Conservation (phyloP, 2,888 invertebrate genomes). For the Harpalus rufipes region DNA sequence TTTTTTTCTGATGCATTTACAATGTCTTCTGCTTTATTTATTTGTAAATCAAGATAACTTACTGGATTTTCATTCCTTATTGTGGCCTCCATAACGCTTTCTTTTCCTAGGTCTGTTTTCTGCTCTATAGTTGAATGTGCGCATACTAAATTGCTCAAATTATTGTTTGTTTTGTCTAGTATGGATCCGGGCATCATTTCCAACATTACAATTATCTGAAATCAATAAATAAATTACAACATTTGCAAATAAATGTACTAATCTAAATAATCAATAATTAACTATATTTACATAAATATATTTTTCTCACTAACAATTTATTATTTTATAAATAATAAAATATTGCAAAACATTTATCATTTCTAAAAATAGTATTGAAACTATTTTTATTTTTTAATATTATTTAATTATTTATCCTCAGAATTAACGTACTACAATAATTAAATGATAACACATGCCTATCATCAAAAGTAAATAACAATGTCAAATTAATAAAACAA, state of each 20-base stretch:
- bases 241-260: background rate
- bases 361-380: background rate
- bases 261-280: slow-evolving; percentile 25
- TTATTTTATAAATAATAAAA: background rate
- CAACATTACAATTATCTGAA: slow-evolving; percentile 54
- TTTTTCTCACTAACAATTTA: background rate
- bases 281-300: background rate
- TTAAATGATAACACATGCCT: background rate
- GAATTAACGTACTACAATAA: background rate
- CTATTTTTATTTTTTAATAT: background rate
- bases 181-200: slow-evolving; percentile 65
- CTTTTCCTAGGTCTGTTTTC: slow-evolving; percentile 38
- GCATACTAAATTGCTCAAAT: slow-evolving; percentile 53
- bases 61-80: background rate
- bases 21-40: background rate
- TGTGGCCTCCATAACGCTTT: slow-evolving; percentile 18
- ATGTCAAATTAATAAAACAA: slow-evolving; percentile 1
- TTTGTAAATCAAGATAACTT: slow-evolving; percentile 19
- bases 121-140: slow-evolving; percentile 53
- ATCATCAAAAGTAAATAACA: slow-evolving; percentile 9
- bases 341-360: background rate
- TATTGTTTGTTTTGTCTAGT: slow-evolving; percentile 61
- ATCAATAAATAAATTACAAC: slow-evolving; percentile 19
- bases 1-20: background rate
- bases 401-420: background rate